phyloP scores from a whole-genome alignment of 2,888 invertebrate genomes.

The Hypselothyrea guttata region DNA sequence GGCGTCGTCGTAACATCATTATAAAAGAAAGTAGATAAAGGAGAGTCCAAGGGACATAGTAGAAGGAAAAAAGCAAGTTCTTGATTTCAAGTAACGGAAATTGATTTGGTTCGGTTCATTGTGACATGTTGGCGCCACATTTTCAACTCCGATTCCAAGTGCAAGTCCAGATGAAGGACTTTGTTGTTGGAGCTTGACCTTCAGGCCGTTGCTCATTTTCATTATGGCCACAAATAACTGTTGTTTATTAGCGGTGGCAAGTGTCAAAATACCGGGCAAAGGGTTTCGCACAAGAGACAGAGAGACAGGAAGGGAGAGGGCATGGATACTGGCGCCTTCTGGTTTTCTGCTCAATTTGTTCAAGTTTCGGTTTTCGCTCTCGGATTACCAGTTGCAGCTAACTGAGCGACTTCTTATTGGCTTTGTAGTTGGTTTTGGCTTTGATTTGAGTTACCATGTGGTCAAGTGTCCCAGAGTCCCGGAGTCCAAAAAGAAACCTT shows the following conservation, averaged over 20 bases:
- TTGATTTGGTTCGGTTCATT: slow-evolving; percentile 30
- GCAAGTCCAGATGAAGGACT: slow-evolving; percentile 53
- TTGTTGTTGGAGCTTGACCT: slow-evolving; percentile 59
- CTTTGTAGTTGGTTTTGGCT: slow-evolving; percentile 4
- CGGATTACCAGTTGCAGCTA: slow-evolving; percentile 64
- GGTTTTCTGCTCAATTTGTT: slow-evolving; percentile 81
- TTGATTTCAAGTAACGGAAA: slow-evolving; percentile 19
- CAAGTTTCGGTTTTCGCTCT: slow-evolving; percentile 53
- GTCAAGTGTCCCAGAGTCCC: slow-evolving; percentile 39
- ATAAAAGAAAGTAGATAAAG: no score
- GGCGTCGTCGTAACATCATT: background rate
- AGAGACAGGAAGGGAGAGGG: background rate
- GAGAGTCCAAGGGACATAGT: no score
- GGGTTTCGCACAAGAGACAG: slow-evolving; percentile 20
- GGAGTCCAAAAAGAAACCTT: slow-evolving; percentile 32
- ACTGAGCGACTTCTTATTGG: slow-evolving; percentile 55
- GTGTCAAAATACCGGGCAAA: slow-evolving; percentile 74
- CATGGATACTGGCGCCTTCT: slow-evolving; percentile 76
- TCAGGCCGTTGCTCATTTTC: slow-evolving; percentile 76
- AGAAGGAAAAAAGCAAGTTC: slow-evolving; percentile 5
- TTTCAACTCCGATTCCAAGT: slow-evolving; percentile 16
- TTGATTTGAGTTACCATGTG: slow-evolving; percentile 25
- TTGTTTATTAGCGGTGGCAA: slow-evolving; percentile 69
- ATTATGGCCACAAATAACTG: slow-evolving; percentile 76
- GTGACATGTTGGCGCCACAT: slow-evolving; percentile 60